Base-by-base conservation (phyloP, 2,888 invertebrate species). In the Drosophila algonquin region DNA sequence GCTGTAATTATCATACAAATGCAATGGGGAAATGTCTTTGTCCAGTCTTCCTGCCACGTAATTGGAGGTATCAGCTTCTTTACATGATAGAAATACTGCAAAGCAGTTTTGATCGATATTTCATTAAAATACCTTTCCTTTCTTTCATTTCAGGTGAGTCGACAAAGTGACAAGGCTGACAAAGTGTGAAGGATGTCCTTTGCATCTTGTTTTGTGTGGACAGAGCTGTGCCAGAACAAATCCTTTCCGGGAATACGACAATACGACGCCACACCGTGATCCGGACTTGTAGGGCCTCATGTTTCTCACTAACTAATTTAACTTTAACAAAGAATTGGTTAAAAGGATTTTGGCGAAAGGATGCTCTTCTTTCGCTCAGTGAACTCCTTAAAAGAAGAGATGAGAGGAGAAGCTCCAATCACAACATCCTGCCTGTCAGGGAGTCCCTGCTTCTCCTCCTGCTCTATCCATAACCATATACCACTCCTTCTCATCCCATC, bases 61-160 rank as follows among this genome's bases (percentile, higher is more conserved):
- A 24, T 24, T 24, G 24, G 24, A 24, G 5, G 24, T 5, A 24
- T 24, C 24, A 5, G 24, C 24, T 24, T 24, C 24, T 24, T 5
- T 24, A 21, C 3, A 21, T 3, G 21, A 21, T 27, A 27, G 27
- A 27, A 27, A 27, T 27, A 27, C 7, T 27, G 7, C 7, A 27
- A 27, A 27, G 7, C 27, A 6, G 10, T 32, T 32, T 10, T 32
- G 0, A 35, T 12, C 4, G 12, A 35, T 35, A 12, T 35, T 35
- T 3, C 1, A 35, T 12, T 12, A 12, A 35, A 35, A 35, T 35
- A 12, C 35, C 5, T 5, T 56, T 30, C 44, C 44, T 69, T 52
- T 51, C 54, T 67, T 58, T 18, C n/a, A 18, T 70, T 58, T 35
- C 67, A 67, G 75, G 75, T 75, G 59, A 65, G 70, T 32, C 10